A percentile compares a stretch with the other conserved stretches of the same genome.
phyloP scores from a whole-genome alignment of 1,140 invertebrate genomes.

The Drosophila yakuba region DNA sequence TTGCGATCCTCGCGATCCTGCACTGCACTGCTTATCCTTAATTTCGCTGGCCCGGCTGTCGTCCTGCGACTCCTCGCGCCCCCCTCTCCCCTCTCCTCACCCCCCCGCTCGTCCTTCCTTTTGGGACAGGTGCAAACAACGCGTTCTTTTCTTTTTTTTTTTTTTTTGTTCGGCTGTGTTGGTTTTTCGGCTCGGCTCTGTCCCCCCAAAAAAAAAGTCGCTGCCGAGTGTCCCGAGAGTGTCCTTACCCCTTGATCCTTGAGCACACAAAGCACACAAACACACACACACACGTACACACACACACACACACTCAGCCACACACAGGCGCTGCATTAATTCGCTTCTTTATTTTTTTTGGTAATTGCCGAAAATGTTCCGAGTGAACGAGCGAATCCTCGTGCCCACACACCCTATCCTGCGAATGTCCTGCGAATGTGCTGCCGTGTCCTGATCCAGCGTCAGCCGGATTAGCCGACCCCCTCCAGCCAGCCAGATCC shows the following conservation, averaged over 20 bases:
- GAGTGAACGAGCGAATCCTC: constrained; percentile 72
- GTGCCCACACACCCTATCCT: constrained; percentile 36
- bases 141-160: background rate
- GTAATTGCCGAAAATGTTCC: constrained; percentile 82
- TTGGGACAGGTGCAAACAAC: constrained; percentile 68
- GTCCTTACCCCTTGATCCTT: constrained; percentile 30
- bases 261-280: constrained; percentile 10
- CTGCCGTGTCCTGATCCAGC: constrained; percentile 66
- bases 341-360: constrained; percentile 79
- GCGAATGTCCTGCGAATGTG: constrained; percentile 25
- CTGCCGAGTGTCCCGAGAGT: constrained; percentile 32
- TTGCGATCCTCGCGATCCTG: constrained; percentile 17
- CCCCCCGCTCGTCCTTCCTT: background rate
- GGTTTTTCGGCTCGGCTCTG: constrained; percentile 11
- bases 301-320: constrained; percentile 14
- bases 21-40: constrained; percentile 64
- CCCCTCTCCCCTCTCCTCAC: background rate
- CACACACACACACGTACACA: constrained; percentile 20
- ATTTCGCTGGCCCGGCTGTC: constrained; percentile 49
- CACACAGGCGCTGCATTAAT: constrained; percentile 60
- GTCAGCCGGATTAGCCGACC: constrained; percentile 63
- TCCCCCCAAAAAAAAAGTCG: constrained; percentile 38
- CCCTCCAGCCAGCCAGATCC: constrained; percentile 28
- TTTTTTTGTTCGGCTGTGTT: constrained; percentile 4
- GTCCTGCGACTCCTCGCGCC: constrained; percentile 18